A percentile compares a stretch with the other conserved stretches of the same genome.
Evolutionary conservation across 1,140 invertebrate genomes (phyloP).

Genomic region (Trichoplusia ni): DNA sequence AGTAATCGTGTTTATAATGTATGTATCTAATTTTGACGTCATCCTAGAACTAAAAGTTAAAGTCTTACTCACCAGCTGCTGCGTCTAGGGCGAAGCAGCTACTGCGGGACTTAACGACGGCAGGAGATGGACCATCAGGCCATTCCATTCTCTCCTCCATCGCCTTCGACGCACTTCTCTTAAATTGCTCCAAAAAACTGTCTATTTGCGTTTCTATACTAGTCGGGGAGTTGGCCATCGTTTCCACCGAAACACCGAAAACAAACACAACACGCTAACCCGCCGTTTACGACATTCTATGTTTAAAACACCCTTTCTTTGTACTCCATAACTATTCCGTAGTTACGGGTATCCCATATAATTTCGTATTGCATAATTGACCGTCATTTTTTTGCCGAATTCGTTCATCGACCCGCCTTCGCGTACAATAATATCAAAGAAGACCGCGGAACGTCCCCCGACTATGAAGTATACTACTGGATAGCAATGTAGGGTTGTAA

Average conservation of each 20-base stretch:
- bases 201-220: conserved; percentile 91
- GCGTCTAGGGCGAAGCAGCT: conserved; percentile 78
- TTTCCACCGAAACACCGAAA: conserved; percentile 75
- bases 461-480: conserved; percentile 63
- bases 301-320: conserved; percentile 32
- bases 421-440: conserved; percentile 57
- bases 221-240: conserved; percentile 86
- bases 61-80: conserved; percentile 69
- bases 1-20: background rate
- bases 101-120: conserved; percentile 74
- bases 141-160: conserved; percentile 85
- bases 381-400: conserved; percentile 50
- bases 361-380: conserved; percentile 49
- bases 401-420: conserved; percentile 59
- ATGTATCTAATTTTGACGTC: background rate
- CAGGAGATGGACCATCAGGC: conserved; percentile 70
- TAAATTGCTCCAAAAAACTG: conserved; percentile 90
- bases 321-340: conserved; percentile 25
- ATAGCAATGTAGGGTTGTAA: conserved; percentile 44
- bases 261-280: conserved; percentile 66
- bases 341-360: conserved; percentile 29
- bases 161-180: conserved; percentile 87
- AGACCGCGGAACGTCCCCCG: conserved; percentile 52
- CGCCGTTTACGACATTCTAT: conserved; percentile 59
- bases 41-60: background rate